Percentiles rank a stretch among this genome's conserved stretches.
Conservation (phyloP, 2,888 invertebrate species). For the Drosophila tanythrix region DNA sequence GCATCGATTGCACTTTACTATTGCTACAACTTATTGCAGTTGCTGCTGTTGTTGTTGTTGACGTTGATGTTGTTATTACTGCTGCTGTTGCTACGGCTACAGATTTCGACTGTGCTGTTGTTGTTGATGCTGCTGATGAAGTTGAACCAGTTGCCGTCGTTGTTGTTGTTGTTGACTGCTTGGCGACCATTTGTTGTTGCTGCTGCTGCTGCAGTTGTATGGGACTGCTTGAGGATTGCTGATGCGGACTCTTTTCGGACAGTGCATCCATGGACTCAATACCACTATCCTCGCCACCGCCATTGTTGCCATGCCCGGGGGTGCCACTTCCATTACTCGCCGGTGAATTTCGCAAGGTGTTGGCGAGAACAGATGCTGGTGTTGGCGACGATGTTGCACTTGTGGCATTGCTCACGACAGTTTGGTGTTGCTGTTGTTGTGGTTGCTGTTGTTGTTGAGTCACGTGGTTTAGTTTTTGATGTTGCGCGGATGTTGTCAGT, state of each 20-base stretch:
- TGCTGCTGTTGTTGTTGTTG: slow-evolving; percentile 15
- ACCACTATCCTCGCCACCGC: slow-evolving; percentile 93
- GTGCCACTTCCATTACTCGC: slow-evolving; percentile 86
- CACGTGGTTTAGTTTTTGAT: slow-evolving; percentile 35
- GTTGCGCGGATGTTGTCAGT: slow-evolving; percentile 13
- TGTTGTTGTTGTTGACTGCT: slow-evolving; percentile 17
- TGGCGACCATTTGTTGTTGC: slow-evolving; percentile 25
- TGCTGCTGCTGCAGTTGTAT: slow-evolving; percentile 58
- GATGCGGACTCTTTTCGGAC: slow-evolving; percentile 96
- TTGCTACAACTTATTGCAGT: slow-evolving; percentile 34
- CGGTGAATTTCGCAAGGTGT: slow-evolving; percentile 83
- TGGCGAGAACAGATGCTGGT: slow-evolving; percentile 57
- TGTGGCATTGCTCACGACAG: slow-evolving; percentile 11
- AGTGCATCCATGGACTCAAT: slow-evolving; percentile 97
- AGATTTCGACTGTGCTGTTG: slow-evolving; percentile 28
- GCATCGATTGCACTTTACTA: slow-evolving; percentile 25
- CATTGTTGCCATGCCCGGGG: slow-evolving; percentile 79
- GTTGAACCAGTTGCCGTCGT: slow-evolving; percentile 5
- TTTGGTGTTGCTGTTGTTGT: slow-evolving; percentile 6
- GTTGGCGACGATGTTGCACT: slow-evolving; percentile 46
- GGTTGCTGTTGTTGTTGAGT: slow-evolving; percentile 17
- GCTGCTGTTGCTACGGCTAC: slow-evolving; percentile 2
- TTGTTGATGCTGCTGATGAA: slow-evolving; percentile 16
- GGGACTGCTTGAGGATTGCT: slow-evolving; percentile 89
- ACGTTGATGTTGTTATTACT: slow-evolving; percentile 15